Evolutionary conservation across 1,140 invertebrate genomes (phyloP), one percentile per base, ranked within the genome.

Genomic region (Calycopis cecrops): DNA sequence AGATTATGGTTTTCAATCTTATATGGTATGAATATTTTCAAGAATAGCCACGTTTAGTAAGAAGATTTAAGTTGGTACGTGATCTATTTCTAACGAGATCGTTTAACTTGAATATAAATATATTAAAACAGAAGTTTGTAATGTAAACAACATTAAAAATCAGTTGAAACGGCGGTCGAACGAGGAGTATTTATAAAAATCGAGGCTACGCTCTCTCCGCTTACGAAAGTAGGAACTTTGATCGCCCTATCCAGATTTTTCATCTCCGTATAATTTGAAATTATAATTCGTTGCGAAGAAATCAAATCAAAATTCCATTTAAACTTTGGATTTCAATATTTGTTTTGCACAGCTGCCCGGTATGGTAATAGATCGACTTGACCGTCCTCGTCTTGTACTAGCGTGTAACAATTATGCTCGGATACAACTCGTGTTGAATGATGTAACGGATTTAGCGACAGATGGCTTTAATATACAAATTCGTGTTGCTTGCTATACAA

Each of bases 271-370:
- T 79, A 76, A 85, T 85, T 85, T 85, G 74, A 78, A 85, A 85
- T 85, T 85, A 85, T 81, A 85, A 85, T 82, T 67, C 70, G 67
- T 65, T 53, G 65, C 62, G 65, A 81, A 82, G 81, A 78, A 82
- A 85, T 82, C 79, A 78, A 85, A 85, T 85, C 78, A 85, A 82
- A 85, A 85, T 85, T 81, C 78, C 78, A 85, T 85, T 82, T 81
- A 79, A 81, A 81, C 65, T 85, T 78, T 54, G 67, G 60, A 74
- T 79, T 82, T 78, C 78, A 79, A 81, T 82, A 82, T 82, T 82
- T 79, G 74, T 79, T 80, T 71, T 71, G 59, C 65, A 60, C 72
- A 75, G 72, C 67, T 80, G 79, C 64, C 65, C 66, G 71, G 57
- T 75, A 75, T 74, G 73, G 48, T 78, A 71, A 76, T 69, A 40